These are phyloP conservation scores for Trialeurodes vaporariorum DNA, from an alignment of 1,140 invertebrate genomes.

Conservation along the genomic window DNA sequence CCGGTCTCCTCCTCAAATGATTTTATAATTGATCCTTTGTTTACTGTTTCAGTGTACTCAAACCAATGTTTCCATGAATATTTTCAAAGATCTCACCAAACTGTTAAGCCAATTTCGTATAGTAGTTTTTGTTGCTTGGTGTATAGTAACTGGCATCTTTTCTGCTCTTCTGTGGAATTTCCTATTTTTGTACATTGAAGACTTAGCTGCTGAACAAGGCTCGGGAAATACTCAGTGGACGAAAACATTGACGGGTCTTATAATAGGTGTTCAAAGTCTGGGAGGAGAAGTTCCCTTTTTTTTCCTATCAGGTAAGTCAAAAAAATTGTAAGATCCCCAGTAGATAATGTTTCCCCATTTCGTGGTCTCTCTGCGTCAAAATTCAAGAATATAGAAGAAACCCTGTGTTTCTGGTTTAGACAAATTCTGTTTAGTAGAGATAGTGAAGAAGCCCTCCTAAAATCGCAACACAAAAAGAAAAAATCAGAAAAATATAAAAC, in stretches of 20 bases:
- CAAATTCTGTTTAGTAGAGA: too few species aligned
- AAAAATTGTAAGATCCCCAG: too few species aligned
- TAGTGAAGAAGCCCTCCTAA: too few species aligned
- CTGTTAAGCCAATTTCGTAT: slow-evolving; percentile 28
- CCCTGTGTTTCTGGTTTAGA: too few species aligned
- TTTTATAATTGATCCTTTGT: too few species aligned
- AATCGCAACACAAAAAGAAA: too few species aligned
- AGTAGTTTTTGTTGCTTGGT: slow-evolving; percentile 57
- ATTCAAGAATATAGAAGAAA: too few species aligned
- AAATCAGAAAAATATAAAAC: too few species aligned
- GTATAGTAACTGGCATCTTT: slow-evolving; percentile 64
- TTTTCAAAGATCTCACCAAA: neutral
- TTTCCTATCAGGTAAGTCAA: slow-evolving; percentile 49
- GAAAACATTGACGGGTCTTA: slow-evolving; percentile 69
- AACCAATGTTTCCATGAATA: neutral
- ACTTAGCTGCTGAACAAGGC: slow-evolving; percentile 39
- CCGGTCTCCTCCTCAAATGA: too few species aligned
- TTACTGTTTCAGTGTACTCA: neutral
- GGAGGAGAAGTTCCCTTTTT: slow-evolving; percentile 79
- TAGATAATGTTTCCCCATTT: too few species aligned
- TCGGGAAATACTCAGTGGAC: slow-evolving; percentile 42
- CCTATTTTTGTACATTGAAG: slow-evolving; percentile 38
- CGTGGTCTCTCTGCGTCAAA: too few species aligned
- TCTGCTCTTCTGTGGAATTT: slow-evolving; percentile 78
- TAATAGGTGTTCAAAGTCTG: slow-evolving; percentile 67